These are phyloP conservation scores for Pachydiplax longipennis DNA, from an alignment of 2,888 invertebrate genomes.

Conservation along the genomic window DNA sequence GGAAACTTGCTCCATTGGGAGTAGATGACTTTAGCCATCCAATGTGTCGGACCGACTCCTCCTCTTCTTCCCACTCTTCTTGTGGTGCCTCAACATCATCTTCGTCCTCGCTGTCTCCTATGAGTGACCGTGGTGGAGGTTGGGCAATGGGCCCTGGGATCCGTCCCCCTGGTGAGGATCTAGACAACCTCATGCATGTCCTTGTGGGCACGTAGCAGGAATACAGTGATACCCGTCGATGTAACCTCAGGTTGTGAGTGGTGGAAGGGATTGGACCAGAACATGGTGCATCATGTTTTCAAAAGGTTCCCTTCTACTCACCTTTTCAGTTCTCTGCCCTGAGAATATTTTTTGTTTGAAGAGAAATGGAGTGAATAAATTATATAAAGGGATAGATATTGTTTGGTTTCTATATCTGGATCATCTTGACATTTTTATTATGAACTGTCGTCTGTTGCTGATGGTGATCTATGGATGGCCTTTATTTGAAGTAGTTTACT, in stretches of 20 bases:
- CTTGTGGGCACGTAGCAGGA: conserved; percentile 65
- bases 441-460: conserved; percentile 29
- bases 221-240: conserved; percentile 21
- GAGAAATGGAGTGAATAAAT: not conserved
- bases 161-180: conserved; percentile 60
- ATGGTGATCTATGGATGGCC: conserved; percentile 9
- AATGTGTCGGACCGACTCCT: conserved; percentile 52
- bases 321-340: conserved; percentile 7
- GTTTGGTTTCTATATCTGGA: not conserved
- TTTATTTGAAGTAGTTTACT: conserved; percentile 16
- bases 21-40: conserved; percentile 59
- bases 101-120: conserved; percentile 37
- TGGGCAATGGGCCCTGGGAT: conserved; percentile 50
- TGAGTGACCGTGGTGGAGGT: conserved; percentile 44
- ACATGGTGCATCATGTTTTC: not conserved
- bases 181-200: conserved; percentile 73
- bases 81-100: conserved; percentile 46
- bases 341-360: not conserved
- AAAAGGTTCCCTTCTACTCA: conserved; percentile 11
- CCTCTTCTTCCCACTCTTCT: conserved; percentile 51
- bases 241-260: conserved; percentile 42
- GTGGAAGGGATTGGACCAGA: conserved; percentile 3
- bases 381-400: not conserved
- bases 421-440: not conserved
- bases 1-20: conserved; percentile 57